phyloP scores from a whole-genome alignment of 2,113 vertebrate genomes.

The Suricata suricatta region DNA sequence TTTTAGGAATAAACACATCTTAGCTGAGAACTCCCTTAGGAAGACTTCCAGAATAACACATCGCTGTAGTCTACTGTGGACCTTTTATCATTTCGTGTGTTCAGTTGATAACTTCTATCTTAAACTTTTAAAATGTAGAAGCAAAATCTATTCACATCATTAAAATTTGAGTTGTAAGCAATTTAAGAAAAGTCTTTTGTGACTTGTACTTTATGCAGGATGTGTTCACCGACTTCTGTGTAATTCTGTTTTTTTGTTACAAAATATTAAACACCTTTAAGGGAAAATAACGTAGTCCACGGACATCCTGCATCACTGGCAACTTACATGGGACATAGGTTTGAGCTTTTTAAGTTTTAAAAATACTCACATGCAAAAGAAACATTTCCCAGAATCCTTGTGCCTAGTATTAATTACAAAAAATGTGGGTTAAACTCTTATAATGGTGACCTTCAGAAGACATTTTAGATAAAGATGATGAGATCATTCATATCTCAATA shows the following conservation, averaged over 20 bases:
- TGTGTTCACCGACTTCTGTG: fast-evolving
- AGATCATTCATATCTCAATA: neutral
- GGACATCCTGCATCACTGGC: neutral
- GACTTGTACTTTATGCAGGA: neutral
- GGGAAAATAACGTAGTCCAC: neutral
- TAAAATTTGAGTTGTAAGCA: neutral
- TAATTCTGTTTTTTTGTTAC: neutral
- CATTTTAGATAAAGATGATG: neutral
- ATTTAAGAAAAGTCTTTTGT: neutral
- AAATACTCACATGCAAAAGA: neutral
- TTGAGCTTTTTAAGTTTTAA: neutral
- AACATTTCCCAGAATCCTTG: neutral
- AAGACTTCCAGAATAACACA: neutral
- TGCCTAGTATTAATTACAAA: neutral
- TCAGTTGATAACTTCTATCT: neutral
- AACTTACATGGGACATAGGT: neutral
- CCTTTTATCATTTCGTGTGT: neutral
- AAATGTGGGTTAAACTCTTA: neutral
- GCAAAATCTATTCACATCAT: neutral
- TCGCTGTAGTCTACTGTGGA: neutral
- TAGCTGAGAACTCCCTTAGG: neutral
- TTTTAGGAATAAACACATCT: neutral
- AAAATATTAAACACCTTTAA: neutral
- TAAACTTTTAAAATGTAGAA: neutral
- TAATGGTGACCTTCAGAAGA: neutral